Evolutionary conservation across 1,140 invertebrate species (phyloP), one percentile per base, ranked within the genome.

Genomic region (Tachypleus tridentatus): DNA sequence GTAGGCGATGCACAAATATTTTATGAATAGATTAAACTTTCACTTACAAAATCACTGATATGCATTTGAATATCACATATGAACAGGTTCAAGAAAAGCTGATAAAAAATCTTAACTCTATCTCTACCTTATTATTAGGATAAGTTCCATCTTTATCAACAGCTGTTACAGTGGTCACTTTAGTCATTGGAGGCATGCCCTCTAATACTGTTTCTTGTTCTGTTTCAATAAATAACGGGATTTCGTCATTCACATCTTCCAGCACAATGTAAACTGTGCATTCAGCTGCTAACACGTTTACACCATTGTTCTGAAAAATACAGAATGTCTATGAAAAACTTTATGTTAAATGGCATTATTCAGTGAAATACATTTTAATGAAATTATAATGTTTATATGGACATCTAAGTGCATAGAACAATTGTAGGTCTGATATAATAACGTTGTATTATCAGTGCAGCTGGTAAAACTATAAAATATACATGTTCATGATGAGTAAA

Each of bases 191-290:
- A 49, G 88, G 90, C 78, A 96, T 91, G 59, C 93, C 91, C 80
- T 94, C 93, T 62, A 93, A 82, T 54, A 94, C 92, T 10, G 89
- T 94, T 80, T 93, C 92, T 76, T 94, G 91, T 78, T 95, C 90
- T 72, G 91, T 80, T 80, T 95, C 91, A 66, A 89, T 93, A 78
- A 96, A 97, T 66, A 95, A 79, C 5, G 92, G 93, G 75, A 96
- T 96, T 79, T 97, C 92, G 77, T 96, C 93, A 78, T 96, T 97
- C 58, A 95, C 92, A 78, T 97, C 93, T 78, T 96, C 90, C 58
- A 97, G 79, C 82, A 91, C 87, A 72, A 96, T 93, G 79, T 87
- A 88, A 64, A 95, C 90, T 52, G 91, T 94, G 4, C 91, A 88
- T 80, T 95, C 92, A 49, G 91, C 93, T 57, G 91, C 92, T 70